Evolutionary conservation across 1,140 invertebrate genomes (phyloP).

Genomic region (Drosophila bocqueti): DNA sequence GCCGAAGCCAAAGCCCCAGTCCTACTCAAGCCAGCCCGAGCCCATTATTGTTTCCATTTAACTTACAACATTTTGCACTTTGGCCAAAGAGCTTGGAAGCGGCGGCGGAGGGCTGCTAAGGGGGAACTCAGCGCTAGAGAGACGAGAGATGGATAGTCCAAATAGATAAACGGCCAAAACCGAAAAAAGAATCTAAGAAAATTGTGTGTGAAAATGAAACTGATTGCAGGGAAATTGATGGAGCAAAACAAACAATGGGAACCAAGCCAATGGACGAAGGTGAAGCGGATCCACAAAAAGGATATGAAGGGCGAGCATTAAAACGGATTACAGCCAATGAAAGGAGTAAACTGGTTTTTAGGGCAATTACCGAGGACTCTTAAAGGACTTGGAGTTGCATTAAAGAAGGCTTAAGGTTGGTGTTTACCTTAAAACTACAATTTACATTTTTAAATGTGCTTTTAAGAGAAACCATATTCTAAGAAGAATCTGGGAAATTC

Average conservation of each 20-base stretch:
- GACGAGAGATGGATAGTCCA: constrained; percentile 42
- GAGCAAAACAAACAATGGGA: constrained; percentile 34
- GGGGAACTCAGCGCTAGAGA: constrained; percentile 23
- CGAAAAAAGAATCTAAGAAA: constrained; percentile 59
- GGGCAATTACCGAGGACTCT: background rate
- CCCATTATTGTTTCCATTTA: constrained; percentile 84
- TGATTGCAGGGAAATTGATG: constrained; percentile 71
- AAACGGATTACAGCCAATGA: constrained; percentile 33
- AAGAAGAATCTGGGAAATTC: background rate
- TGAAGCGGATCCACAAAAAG: constrained; percentile 16
- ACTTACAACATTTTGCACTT: constrained; percentile 82
- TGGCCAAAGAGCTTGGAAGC: constrained; percentile 59
- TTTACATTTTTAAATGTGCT: background rate
- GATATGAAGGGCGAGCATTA: constrained; percentile 6
- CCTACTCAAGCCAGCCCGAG: constrained; percentile 29
- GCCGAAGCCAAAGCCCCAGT: constrained; percentile 26
- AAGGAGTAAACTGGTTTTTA: constrained; percentile 11
- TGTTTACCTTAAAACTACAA: background rate
- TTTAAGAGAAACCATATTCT: background rate
- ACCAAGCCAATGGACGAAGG: constrained; percentile 9
- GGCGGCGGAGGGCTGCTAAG: constrained; percentile 17
- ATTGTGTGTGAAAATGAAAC: constrained; percentile 76
- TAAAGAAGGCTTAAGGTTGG: background rate
- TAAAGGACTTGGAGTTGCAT: background rate
- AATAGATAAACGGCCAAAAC: constrained; percentile 62